Percentiles rank a stretch among this genome's conserved stretches.
These are phyloP conservation scores for Oryzias sinensis DNA, from an alignment of 2,797 vertebrate species.

Conservation along the genomic window DNA sequence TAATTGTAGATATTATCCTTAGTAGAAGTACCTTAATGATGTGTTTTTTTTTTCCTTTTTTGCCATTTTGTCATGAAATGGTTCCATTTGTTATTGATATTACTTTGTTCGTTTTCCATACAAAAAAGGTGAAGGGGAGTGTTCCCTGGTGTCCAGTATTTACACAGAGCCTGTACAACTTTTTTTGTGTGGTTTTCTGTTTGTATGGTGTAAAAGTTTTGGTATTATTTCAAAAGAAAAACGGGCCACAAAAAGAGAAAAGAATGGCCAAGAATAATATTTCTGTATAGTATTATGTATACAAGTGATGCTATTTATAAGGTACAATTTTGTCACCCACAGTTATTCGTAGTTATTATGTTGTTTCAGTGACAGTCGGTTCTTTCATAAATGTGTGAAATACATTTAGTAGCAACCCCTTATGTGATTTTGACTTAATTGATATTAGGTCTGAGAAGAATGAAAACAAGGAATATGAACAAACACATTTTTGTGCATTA, in stretches of 20 bases:
- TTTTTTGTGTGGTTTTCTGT: constrained; percentile 70
- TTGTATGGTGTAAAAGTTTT: constrained; percentile 75
- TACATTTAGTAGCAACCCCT: constrained; percentile 74
- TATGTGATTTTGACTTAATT: constrained; percentile 34
- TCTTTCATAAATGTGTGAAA: constrained; percentile 54
- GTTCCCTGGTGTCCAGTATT: constrained; percentile 73
- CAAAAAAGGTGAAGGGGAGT: constrained; percentile 76
- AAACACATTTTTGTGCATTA: constrained; percentile 50
- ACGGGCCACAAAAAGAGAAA: constrained; percentile 77
- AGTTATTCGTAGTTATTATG: constrained; percentile 47
- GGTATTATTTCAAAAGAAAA: constrained; percentile 73
- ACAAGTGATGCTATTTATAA: constrained; percentile 67
- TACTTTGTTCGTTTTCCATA: constrained; percentile 74
- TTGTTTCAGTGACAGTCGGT: constrained; percentile 41
- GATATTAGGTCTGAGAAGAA: constrained; percentile 20
- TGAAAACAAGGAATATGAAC: constrained; percentile 51
- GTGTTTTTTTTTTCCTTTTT: constrained; percentile 63
- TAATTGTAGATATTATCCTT: constrained; percentile 77
- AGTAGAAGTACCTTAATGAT: constrained; percentile 77
- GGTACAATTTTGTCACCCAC: constrained; percentile 62
- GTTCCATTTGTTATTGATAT: constrained; percentile 77
- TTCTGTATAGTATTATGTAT: constrained; percentile 72
- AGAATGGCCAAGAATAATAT: constrained; percentile 70
- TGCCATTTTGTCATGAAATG: constrained; percentile 74
- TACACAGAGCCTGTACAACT: constrained; percentile 85